Evolutionary conservation across 2,797 vertebrate species (phyloP).

Genomic region (Distichodus sexfasciatus): DNA sequence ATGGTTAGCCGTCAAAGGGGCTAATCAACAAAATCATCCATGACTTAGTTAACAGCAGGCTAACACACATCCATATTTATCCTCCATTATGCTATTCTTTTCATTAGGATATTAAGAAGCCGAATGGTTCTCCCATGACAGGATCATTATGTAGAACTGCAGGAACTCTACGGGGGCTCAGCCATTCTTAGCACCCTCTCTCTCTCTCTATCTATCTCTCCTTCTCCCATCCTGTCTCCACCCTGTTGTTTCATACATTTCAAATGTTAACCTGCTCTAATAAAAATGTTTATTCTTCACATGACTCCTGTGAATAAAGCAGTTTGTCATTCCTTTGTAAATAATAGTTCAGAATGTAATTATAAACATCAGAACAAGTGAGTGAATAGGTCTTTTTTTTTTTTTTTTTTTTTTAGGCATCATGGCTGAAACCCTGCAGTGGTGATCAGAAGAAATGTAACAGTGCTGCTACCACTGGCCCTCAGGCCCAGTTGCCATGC

Average conservation of each 20-base stretch:
- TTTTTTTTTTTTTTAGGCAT: not conserved
- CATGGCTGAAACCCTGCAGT: too few relatives aligned
- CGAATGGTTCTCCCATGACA: conserved; percentile 61
- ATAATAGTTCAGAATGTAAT: not conserved
- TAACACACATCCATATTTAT: conserved; percentile 37
- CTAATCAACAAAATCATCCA: conserved; percentile 44
- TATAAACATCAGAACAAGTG: too few relatives aligned
- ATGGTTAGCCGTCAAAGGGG: not conserved
- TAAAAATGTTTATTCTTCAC: not conserved
- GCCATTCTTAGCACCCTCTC: conserved; percentile 33
- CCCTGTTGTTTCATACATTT: not conserved
- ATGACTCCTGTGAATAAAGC: not conserved
- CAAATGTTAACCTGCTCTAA: not conserved
- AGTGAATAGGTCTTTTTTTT: not conserved
- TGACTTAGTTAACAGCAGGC: conserved; percentile 44
- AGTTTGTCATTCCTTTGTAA: not conserved
- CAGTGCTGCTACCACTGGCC: too few relatives aligned
- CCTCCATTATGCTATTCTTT: conserved; percentile 43
- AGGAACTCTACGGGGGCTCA: conserved; percentile 37
- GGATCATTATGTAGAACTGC: conserved; percentile 49
- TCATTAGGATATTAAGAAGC: conserved; percentile 45
- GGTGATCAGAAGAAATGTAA: not conserved
- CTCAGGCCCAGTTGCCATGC: too few relatives aligned
- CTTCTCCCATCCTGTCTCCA: not conserved
- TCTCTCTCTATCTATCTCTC: not conserved